Evolutionary conservation across 1,140 invertebrate species (phyloP), one percentile per base, ranked within the genome.

Genomic region (Thalassaphorura encarpata): DNA sequence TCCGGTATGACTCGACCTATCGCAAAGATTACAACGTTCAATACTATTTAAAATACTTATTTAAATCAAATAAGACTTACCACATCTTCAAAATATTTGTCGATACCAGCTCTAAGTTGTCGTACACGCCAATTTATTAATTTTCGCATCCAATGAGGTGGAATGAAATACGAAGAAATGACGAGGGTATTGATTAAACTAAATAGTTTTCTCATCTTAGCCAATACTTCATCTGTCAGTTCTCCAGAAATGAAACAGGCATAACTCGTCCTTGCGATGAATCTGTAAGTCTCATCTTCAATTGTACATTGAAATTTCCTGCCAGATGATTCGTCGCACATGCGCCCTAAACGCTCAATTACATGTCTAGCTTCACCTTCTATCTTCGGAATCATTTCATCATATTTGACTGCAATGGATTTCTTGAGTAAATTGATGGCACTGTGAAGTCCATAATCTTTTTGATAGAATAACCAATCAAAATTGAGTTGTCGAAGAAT

Each of bases 331-430:
- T 39, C 15, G 3, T 11, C 16, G 48, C 28, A 51, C 5, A 3
- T 51, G 4, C 11, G 16, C 13, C 21, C 13, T 24, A 53, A 27
- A 5, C 51, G n/a, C 5, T 41, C 19, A 13, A 53, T 53, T 36
- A 53, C 42, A 3, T 15, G 21, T 26, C 31, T 27, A 6, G 51
- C 36, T 43, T 53, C 51, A 5, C 8, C 8, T 23, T 23, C 5
- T n/a, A 53, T 53, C 42, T 53, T 53, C 8, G 51, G 51, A 5
- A 43, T 23, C 13, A 53, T 46, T 6, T 15, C 26, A 23, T 53
- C 51, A 23, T 11, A 53, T n/a, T 31, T 24, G 39, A 53, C 24
- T 8, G 51, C 51, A 26, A 53, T 53, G 19, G 51, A 53, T 28
- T 53, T 53, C 21, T 31, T 11, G n/a, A n/a, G n/a, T n/a, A n/a